Evolutionary conservation across 2,888 invertebrate species (phyloP).

Genomic region (Romanomermis culicivorax): DNA sequence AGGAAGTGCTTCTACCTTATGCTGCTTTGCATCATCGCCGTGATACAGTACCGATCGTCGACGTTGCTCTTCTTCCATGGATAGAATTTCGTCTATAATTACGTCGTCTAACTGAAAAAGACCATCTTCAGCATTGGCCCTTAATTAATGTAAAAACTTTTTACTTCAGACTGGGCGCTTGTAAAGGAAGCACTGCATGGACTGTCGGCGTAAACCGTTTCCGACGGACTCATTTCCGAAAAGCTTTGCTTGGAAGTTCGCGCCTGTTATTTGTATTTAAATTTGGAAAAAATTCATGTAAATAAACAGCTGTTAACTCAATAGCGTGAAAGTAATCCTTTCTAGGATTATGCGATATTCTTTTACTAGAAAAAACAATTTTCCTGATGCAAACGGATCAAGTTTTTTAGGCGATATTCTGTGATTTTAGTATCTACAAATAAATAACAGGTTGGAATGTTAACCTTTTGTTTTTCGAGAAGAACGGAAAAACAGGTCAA

Average conservation of each 20-base stretch:
- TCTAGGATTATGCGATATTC: too few species aligned
- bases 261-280: too few species aligned
- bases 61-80: conserved; percentile 20
- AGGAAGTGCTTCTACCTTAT: not conserved
- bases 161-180: conserved; percentile 3
- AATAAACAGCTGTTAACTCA: too few species aligned
- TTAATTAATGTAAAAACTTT: not conserved
- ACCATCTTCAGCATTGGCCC: not conserved
- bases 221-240: conserved; percentile 7
- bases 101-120: conserved; percentile 23
- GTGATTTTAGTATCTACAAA: too few species aligned
- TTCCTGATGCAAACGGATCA: too few species aligned
- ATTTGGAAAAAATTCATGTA: too few species aligned
- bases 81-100: conserved; percentile 27
- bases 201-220: conserved; percentile 5
- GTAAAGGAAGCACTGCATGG: conserved; percentile 8
- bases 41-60: not conserved
- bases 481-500: too few species aligned
- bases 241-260: conserved; percentile 1
- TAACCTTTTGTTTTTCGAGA: too few species aligned
- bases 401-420: too few species aligned
- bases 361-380: too few species aligned
- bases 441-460: too few species aligned
- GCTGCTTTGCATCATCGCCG: not conserved
- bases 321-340: too few species aligned